phyloP scores from a whole-genome alignment of 2,888 invertebrate species.

The Eutolmus rufibarbis region DNA sequence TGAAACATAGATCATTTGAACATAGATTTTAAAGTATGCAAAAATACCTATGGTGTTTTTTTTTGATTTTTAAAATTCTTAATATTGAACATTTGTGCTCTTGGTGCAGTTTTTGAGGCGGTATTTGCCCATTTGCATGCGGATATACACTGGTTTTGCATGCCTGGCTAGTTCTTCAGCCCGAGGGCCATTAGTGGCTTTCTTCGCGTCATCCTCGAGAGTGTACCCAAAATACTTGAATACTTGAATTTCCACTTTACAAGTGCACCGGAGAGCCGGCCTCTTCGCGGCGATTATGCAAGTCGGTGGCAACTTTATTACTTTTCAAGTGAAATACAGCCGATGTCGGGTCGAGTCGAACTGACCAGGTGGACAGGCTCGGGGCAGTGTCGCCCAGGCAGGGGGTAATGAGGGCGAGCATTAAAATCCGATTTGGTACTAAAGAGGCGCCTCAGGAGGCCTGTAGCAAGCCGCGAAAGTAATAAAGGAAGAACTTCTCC shows the following conservation, averaged over 20 bases:
- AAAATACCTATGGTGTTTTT: no score
- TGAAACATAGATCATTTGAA: no score
- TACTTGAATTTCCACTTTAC: slow-evolving; percentile 15
- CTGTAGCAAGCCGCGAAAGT: neutral
- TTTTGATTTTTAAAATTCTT: neutral
- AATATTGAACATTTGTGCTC: neutral
- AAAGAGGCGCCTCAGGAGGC: neutral
- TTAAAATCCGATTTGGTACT: neutral
- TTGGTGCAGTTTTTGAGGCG: neutral
- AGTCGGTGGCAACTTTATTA: slow-evolving; percentile 18
- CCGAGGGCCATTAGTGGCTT: neutral
- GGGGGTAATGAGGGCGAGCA: neutral
- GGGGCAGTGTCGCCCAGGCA: neutral
- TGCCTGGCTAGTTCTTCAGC: neutral
- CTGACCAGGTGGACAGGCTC: neutral
- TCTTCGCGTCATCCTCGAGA: neutral
- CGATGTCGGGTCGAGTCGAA: neutral
- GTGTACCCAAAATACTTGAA: slow-evolving; percentile 21
- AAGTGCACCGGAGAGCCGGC: neutral
- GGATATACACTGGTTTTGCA: neutral
- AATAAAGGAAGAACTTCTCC: neutral
- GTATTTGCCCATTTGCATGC: neutral
- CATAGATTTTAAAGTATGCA: no score
- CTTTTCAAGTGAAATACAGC: neutral
- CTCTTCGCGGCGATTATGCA: neutral